These are phyloP conservation scores for Drosophila erecta DNA, from an alignment of 1,140 invertebrate genomes.

Conservation along the genomic window DNA sequence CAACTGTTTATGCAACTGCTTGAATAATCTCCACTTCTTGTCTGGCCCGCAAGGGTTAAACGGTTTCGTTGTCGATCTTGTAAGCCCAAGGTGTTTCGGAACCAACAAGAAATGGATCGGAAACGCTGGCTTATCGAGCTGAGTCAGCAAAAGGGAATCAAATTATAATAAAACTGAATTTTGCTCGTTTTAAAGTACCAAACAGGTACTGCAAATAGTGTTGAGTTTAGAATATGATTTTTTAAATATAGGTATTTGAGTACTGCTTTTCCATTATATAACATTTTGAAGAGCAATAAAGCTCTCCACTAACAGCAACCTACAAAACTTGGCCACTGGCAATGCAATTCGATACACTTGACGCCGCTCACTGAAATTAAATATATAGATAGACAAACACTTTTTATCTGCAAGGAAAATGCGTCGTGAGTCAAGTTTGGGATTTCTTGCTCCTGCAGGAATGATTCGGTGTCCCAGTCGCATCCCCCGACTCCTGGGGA, in stretches of 20 bases:
- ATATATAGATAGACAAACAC: conserved; percentile 52
- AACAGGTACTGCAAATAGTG: too few relatives aligned
- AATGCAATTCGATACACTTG: conserved; percentile 78
- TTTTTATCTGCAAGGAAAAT: conserved; percentile 59
- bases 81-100: neutral
- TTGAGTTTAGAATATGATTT: neutral
- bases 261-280: too few relatives aligned
- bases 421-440: conserved; percentile 81
- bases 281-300: conserved; percentile 14
- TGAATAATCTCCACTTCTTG: conserved; percentile 48
- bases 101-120: conserved; percentile 1
- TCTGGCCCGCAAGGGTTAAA: conserved; percentile 21
- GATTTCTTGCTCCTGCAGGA: conserved; percentile 63
- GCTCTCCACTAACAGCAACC: neutral
- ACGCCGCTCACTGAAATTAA: conserved; percentile 65
- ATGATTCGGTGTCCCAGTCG: conserved; percentile 38
- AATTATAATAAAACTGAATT: neutral
- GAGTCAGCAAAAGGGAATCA: neutral
- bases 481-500: conserved; percentile 25
- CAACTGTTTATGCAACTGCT: conserved; percentile 73
- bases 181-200: neutral
- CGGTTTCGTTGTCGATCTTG: conserved; percentile 11
- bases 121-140: neutral
- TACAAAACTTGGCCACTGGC: neutral
- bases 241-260: neutral